Base-by-base conservation (phyloP, 2,888 invertebrate genomes). In the Leptura quadrifasciata region DNA sequence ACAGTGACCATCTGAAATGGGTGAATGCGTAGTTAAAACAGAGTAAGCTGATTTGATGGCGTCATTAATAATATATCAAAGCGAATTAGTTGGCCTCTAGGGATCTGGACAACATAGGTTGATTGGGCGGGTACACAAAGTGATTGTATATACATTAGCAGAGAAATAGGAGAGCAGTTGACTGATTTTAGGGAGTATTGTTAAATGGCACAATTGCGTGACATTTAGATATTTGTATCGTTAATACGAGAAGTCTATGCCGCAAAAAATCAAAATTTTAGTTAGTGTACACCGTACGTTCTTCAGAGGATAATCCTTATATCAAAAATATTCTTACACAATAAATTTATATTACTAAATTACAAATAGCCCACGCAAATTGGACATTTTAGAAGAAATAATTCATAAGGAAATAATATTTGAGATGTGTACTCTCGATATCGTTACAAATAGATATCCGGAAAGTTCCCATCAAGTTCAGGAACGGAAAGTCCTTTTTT, bases 71-170 rank as follows among this genome's bases (percentile, higher is more conserved):
- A 47, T 47, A 47, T n/a, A 47, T 47, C 47, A 47, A 47, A 47
- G 47, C 47, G 47, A 47, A 47, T 47, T 47, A 47, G 47, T 15
- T 47, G n/a, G 15, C n/a, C n/a, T 47, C 47, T 47, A n/a, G 47
- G 47, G n/a, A 47, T 47, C n/a, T n/a, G 47, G 47, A 47, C 47
- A 47, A 47, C 15, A 47, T 47, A 15, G 47, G 47, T n/a, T 47
- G 15, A 39, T 47, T 47, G n/a, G 47, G 47, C 15, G 15, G n/a
- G 47, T 47, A 47, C n/a, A 47, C 47, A 47, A n/a, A 47, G n/a
- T 47, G 47, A 47, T 47, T 47, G 47, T 47, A 47, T 47, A 47
- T 47, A 47, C 47, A 47, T 47, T n/a, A 47, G n/a, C 12, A 47
- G 47, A 47, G 12, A 47, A 47, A 47, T 47, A 47, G 39, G 27